Percentiles rank a stretch among this genome's conserved stretches.
Evolutionary conservation across 2,113 vertebrate species (phyloP).

Genomic region (Antechinus flavipes): DNA sequence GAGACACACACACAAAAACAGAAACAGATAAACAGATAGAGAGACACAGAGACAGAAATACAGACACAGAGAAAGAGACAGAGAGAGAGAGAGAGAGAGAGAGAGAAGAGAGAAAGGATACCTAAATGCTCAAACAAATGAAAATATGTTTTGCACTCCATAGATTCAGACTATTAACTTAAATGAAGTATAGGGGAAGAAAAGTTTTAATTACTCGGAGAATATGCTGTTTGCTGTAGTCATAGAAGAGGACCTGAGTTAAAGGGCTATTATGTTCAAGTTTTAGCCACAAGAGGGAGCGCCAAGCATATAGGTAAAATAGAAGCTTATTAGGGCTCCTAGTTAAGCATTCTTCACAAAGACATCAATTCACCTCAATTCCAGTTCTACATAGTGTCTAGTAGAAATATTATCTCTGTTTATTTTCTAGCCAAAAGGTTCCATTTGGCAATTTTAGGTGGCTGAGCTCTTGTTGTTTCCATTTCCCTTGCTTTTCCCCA

Average conservation of each 20-base stretch:
- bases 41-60: too few species aligned
- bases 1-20: too few species aligned
- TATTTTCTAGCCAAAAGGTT: background rate
- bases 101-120: background rate
- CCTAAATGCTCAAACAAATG: background rate
- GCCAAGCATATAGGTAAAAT: background rate
- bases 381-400: background rate
- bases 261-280: background rate
- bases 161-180: background rate
- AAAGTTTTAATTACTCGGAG: background rate
- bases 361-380: background rate
- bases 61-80: background rate
- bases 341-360: background rate
- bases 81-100: too few species aligned
- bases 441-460: background rate
- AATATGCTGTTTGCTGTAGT: background rate
- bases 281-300: background rate
- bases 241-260: background rate
- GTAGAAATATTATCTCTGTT: background rate
- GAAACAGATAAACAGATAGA: too few species aligned
- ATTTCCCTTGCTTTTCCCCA: background rate
- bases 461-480: background rate
- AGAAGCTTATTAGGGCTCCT: background rate
- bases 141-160: background rate
- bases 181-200: background rate